Percentiles rank a stretch among this genome's conserved stretches.
Evolutionary conservation across 1,140 invertebrate species (phyloP).

Genomic region (Drosophila varians): DNA sequence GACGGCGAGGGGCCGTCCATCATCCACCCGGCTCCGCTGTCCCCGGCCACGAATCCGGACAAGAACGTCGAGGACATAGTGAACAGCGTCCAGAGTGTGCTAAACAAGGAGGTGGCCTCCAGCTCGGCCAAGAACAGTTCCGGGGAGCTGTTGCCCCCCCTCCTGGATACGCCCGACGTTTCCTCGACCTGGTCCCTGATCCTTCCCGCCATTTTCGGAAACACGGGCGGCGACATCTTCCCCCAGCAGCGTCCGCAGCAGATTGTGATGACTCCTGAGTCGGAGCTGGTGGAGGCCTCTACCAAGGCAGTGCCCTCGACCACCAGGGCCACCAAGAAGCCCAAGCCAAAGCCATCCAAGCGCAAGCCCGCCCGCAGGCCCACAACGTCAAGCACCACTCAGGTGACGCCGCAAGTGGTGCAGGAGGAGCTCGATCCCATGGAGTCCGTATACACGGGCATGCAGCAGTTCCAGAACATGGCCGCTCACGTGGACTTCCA

Average conservation of each 20-base stretch:
- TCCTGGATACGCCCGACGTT: conserved; percentile 88
- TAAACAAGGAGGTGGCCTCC: conserved; percentile 90
- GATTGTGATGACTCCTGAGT: conserved; percentile 85
- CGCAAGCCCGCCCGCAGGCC: conserved; percentile 68
- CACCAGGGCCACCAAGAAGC: conserved; percentile 59
- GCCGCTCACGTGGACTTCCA: conserved; percentile 71
- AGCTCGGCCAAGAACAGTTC: conserved; percentile 84
- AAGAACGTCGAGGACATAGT: conserved; percentile 91
- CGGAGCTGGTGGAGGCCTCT: conserved; percentile 84
- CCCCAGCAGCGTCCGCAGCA: conserved; percentile 85
- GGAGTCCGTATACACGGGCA: conserved; percentile 79
- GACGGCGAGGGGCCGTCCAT: conserved; percentile 86
- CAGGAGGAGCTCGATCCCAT: conserved; percentile 75
- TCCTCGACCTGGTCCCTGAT: conserved; percentile 91
- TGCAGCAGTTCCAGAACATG: conserved; percentile 75
- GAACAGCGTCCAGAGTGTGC: conserved; percentile 91
- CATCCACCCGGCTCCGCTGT: conserved; percentile 84
- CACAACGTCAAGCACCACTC: conserved; percentile 51
- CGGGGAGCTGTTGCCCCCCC: conserved; percentile 84
- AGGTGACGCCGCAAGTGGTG: conserved; percentile 72
- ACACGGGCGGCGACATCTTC: conserved; percentile 87
- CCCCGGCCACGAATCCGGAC: conserved; percentile 84
- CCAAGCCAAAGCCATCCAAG: conserved; percentile 71
- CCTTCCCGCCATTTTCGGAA: conserved; percentile 90
- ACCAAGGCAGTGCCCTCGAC: conserved; percentile 60